phyloP scores from a whole-genome alignment of 2,797 vertebrate genomes.

The Syngnathus acus region DNA sequence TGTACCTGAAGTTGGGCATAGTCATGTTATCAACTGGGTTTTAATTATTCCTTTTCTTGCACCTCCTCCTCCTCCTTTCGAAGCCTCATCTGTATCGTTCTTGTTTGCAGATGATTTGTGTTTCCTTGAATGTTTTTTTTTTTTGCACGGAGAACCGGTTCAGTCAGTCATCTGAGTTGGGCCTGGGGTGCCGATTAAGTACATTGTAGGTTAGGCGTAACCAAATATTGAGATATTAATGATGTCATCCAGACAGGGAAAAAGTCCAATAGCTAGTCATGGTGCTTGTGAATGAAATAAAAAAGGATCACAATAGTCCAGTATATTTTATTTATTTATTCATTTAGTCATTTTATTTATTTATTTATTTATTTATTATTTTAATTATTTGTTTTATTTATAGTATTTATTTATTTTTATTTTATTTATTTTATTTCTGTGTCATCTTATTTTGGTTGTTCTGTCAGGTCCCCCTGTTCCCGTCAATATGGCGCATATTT shows the following conservation, averaged over 20 bases:
- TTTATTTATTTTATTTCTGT: too few species aligned
- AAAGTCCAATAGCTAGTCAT: background rate
- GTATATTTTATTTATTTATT: too few species aligned
- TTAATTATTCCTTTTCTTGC: background rate
- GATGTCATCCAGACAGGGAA: conserved; percentile 12
- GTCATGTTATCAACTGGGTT: background rate
- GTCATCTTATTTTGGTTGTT: too few species aligned
- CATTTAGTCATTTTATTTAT: too few species aligned
- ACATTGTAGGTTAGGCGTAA: conserved; percentile 9
- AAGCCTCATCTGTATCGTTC: conserved; percentile 18
- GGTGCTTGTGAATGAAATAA: background rate
- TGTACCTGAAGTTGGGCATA: conserved; percentile 13
- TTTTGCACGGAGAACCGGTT: conserved; percentile 16
- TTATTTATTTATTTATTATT: too few species aligned
- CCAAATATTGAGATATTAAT: conserved; percentile 34
- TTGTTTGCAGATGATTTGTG: conserved; percentile 4
- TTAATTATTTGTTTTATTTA: too few species aligned
- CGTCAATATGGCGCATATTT: background rate
- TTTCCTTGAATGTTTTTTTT: conserved; percentile 13
- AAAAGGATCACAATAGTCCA: background rate
- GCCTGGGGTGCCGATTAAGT: background rate
- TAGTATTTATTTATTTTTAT: too few species aligned
- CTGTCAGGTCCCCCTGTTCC: too few species aligned
- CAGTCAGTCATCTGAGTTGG: conserved; percentile 8
- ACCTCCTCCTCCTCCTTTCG: conserved; percentile 11